Conservation (phyloP, 2,797 vertebrate genomes). For the Pseudomugil gertrudae region DNA sequence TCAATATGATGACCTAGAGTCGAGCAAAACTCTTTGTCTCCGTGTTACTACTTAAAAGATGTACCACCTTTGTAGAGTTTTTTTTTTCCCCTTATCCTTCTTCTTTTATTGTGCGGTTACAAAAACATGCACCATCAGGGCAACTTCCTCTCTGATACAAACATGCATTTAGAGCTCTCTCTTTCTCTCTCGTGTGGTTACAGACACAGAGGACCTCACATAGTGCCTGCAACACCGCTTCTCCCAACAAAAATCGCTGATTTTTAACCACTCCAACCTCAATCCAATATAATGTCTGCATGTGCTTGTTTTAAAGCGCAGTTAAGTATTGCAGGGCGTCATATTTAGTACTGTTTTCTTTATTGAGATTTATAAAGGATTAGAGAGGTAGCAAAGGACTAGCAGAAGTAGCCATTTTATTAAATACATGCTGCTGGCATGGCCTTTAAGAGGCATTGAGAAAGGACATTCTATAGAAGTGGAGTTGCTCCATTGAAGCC, state of each 20-base stretch:
- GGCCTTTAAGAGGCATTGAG: constrained; percentile 9
- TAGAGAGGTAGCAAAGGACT: constrained; percentile 37
- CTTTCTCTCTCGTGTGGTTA: constrained; percentile 53
- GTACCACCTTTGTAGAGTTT: constrained; percentile 17
- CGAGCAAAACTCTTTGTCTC: constrained; percentile 25
- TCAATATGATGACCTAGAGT: constrained; percentile 29
- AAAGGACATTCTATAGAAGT: constrained; percentile 3
- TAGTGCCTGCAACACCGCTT: constrained; percentile 60
- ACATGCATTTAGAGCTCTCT: constrained; percentile 35
- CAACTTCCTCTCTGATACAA: constrained; percentile 38
- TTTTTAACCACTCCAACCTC: constrained; percentile 74
- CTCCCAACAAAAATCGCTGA: constrained; percentile 66
- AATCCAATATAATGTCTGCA: constrained; percentile 70
- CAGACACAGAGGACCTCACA: constrained; percentile 75
- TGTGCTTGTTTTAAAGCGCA: constrained; percentile 78
- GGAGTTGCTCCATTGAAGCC: constrained; percentile 6
- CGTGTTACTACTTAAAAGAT: constrained; percentile 13
- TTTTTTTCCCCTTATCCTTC: neutral
- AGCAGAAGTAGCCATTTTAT: constrained; percentile 46
- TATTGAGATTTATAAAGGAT: constrained; percentile 43
- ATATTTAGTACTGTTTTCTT: constrained; percentile 58
- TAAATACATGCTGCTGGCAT: constrained; percentile 10
- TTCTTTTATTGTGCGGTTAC: constrained; percentile 64
- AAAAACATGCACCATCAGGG: constrained; percentile 45
- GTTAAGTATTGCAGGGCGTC: constrained; percentile 65